Evolutionary conservation across 2,113 vertebrate genomes (phyloP), one percentile per base, ranked within the genome.

Genomic region (Gadus macrocephalus): DNA sequence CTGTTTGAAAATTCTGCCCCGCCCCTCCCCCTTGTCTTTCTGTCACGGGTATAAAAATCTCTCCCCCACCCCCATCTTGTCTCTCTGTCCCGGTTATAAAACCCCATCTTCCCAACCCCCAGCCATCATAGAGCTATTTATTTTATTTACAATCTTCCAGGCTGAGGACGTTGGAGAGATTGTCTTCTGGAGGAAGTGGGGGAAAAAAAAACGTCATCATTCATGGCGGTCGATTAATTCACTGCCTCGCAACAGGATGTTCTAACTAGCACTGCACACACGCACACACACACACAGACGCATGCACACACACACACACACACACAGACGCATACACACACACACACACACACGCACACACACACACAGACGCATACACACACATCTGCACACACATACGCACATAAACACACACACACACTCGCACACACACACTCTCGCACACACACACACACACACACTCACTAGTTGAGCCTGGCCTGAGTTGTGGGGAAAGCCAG

Each of bases 81-180:
- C 42, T 49, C 8, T 67, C 69, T 58, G 60, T 14, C 75, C 68
- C 64, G 69, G 49, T 71, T 71, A 67, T 73, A 38, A 81, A 71
- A 69, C 76, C 82, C 83, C 81, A 72, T 79, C 83, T 77, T 77
- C 79, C 79, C 74, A 70, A 66, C 71, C 70, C 28, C 67, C 73
- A 79, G 76, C 72, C 76, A 80, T 87, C 76, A 71, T 38, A 82
- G 49, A 78, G 75, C 74, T 73, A 83, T 49, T 14, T 73, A 83
- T 49, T 14, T 49, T 49, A 49, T 88, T 88, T 89, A 84, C 82
- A 88, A 80, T 77, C 64, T 72, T 38, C 64, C 4, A 42, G 61
- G 67, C 60, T 65, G 66, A 53, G 53, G 62, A 67, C 35, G 66
- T 68, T 71, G 64, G 72, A 80, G 68, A 63, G 68, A 86, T 81